Evolutionary conservation across 1,140 invertebrate species (phyloP).

Genomic region (Hermetia illucens): DNA sequence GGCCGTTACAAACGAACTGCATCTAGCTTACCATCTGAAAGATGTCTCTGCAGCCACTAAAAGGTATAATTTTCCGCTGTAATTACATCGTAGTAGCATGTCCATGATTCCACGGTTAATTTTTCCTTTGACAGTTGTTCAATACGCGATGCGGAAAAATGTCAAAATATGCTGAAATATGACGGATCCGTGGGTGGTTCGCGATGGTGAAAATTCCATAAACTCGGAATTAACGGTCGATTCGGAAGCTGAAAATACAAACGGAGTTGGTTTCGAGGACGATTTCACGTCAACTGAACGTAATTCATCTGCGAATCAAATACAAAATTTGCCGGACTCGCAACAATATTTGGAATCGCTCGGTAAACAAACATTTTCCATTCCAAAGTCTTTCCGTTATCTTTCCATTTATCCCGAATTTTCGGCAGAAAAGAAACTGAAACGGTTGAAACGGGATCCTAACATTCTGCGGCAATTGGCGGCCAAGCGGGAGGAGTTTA

Average conservation of each 20-base stretch:
- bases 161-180: too few species aligned
- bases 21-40: too few species aligned
- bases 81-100: too few species aligned
- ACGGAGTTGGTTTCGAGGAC: constrained; percentile 25
- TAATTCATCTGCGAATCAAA: constrained; percentile 1
- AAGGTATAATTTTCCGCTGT: too few species aligned
- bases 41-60: too few species aligned
- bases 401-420: background rate
- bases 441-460: constrained; percentile 31
- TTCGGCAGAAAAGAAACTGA: constrained; percentile 32
- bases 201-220: constrained; percentile 1
- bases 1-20: too few species aligned
- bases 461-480: constrained; percentile 32
- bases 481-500: constrained; percentile 32
- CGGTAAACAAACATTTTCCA: constrained; percentile 9
- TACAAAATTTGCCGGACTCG: constrained; percentile 22
- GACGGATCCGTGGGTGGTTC: constrained; percentile 11
- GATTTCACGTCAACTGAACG: constrained; percentile 26
- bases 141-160: too few species aligned
- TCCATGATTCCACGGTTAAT: too few species aligned
- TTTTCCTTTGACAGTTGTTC: too few species aligned
- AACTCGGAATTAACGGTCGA: background rate
- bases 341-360: constrained; percentile 19
- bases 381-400: background rate
- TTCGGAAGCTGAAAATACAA: constrained; percentile 2